phyloP scores from a whole-genome alignment of 2,888 invertebrate species.

The Tethea ocularis region DNA sequence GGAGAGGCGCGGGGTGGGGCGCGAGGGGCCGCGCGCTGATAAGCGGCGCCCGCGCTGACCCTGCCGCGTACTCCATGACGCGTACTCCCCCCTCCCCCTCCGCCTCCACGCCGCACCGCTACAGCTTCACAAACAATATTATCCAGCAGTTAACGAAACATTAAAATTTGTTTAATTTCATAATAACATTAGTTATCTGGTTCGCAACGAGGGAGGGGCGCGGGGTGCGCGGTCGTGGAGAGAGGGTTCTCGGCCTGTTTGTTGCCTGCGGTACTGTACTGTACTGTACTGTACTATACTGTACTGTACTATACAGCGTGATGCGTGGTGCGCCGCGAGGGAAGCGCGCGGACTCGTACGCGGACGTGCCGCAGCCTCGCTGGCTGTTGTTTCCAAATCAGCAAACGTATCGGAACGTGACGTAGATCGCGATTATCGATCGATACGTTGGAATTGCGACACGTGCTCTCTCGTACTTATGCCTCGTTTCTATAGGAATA shows the following conservation, averaged over 20 bases:
- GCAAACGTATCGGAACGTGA: constrained; percentile 38
- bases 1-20: constrained; percentile 21
- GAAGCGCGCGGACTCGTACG: not conserved
- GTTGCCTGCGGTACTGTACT: too few relatives aligned
- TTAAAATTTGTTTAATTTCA: not conserved
- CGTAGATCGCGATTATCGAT: constrained; percentile 36
- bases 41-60: constrained; percentile 62
- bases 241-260: not conserved
- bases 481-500: not conserved
- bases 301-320: too few relatives aligned
- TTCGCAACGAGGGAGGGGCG: constrained; percentile 8
- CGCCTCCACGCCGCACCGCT: constrained; percentile 14
- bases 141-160: constrained; percentile 5
- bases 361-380: constrained; percentile 13
- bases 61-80: constrained; percentile 34
- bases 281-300: too few relatives aligned
- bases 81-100: constrained; percentile 16
- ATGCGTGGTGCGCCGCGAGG: too few relatives aligned
- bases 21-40: constrained; percentile 41
- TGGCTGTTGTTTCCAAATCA: constrained; percentile 20
- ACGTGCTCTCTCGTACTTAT: constrained; percentile 20
- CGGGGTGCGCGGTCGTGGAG: constrained; percentile 18
- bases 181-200: constrained; percentile 5
- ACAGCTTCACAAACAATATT: constrained; percentile 11
- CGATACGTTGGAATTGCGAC: constrained; percentile 31